Evolutionary conservation across 2,797 vertebrate species (phyloP), one percentile per base, ranked within the genome.

Genomic region (Catharus ustulatus): DNA sequence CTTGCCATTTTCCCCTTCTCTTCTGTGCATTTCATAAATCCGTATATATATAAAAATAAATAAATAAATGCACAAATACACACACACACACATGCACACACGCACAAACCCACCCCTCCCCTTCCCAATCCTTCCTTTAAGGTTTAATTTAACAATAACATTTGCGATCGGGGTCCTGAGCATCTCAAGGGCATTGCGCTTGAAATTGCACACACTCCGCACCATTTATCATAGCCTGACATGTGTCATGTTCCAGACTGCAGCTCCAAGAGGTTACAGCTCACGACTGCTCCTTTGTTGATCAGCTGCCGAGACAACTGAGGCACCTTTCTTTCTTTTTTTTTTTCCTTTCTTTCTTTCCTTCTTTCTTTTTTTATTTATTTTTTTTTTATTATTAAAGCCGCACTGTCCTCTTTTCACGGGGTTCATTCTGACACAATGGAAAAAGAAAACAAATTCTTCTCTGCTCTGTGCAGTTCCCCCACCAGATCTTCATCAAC

Each of bases 71-170:
- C 38, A 62, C 42, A 40, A 38, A 63, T 5, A n/a, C 19, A 19
- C 40, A 6, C 32, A 30, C 45, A 19, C 40, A 6, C 43, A 40
- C 1, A 42, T 13, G 1, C 51, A 42, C 38, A 48, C 71, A 64
- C 3, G 1, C 77, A 64, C 66, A 71, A 81, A 66, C 83, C 36
- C 96, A 89, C 93, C 95, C 97, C 97, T 96, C 93, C 96, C 92
- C 96, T 97, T 97, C 97, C 97, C 98, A 97, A 98, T 98, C 97
- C 97, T 97, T 98, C 97, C 98, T 99, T 99, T 99, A 99, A 99
- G 98, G 98, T 99, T 99, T 99, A 99, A 99, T 99, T 99, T 99
- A 99, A 99, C 99, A 99, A 99, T 99, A 99, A 99, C 99, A 99
- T 99, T 99, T 99, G 99, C 98, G 98, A 99, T 98, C 98, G 97